A percentile compares a stretch with the other conserved stretches of the same genome.
Conservation (phyloP, 2,888 invertebrate species). For the Cyrtodaria siliqua region DNA sequence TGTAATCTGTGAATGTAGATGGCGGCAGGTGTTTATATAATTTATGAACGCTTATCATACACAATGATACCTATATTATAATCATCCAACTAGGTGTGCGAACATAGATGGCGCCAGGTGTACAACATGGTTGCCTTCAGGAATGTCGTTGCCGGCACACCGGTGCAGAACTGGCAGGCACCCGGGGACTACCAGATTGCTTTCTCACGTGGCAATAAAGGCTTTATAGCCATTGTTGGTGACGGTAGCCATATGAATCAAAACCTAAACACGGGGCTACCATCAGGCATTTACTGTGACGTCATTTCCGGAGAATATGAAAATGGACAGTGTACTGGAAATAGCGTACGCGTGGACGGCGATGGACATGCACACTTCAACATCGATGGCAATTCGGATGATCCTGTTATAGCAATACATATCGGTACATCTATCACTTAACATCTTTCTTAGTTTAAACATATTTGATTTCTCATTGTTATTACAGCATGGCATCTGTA, state of each 20-base stretch:
- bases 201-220: slow-evolving; percentile 91
- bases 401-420: slow-evolving; percentile 89
- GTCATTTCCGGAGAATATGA: slow-evolving; percentile 90
- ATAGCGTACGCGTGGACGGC: slow-evolving; percentile 88
- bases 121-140: slow-evolving; percentile 85
- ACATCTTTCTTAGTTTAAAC: too few species aligned
- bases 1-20: too few species aligned
- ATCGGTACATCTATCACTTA: slow-evolving; percentile 68
- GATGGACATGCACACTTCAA: slow-evolving; percentile 89
- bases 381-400: slow-evolving; percentile 88
- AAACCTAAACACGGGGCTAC: slow-evolving; percentile 87
- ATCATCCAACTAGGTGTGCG: slow-evolving; percentile 70
- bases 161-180: slow-evolving; percentile 91
- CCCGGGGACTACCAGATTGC: slow-evolving; percentile 93
- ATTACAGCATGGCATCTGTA: too few species aligned
- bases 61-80: too few species aligned
- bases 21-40: too few species aligned
- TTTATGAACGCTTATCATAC: too few species aligned
- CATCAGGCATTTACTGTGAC: slow-evolving; percentile 94
- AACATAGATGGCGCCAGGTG: slow-evolving; percentile 83
- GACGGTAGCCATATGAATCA: slow-evolving; percentile 86
- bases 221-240: slow-evolving; percentile 91
- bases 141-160: slow-evolving; percentile 75
- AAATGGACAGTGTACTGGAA: slow-evolving; percentile 89
- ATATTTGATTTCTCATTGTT: too few species aligned